Percentiles rank a stretch among this genome's conserved stretches.
Evolutionary conservation across 2,888 invertebrate species (phyloP).

Genomic region (Nomada fucata): DNA sequence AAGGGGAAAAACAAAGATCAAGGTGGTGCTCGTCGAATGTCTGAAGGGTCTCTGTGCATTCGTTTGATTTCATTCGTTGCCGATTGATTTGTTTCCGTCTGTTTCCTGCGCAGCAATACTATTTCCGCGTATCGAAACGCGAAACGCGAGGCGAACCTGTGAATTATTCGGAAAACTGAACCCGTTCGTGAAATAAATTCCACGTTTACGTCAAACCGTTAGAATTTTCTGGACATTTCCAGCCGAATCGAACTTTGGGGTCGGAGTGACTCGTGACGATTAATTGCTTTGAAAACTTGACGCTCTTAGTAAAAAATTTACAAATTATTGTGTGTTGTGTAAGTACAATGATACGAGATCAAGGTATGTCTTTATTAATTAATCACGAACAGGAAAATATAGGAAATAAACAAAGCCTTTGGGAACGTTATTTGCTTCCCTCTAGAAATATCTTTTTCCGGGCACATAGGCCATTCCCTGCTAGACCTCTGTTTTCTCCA

Average conservation of each 20-base stretch:
- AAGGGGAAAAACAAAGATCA: conserved; percentile 17
- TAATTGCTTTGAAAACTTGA: too few species aligned
- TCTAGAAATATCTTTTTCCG: too few species aligned
- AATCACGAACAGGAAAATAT: too few species aligned
- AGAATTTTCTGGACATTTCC: neutral
- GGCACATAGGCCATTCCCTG: too few species aligned
- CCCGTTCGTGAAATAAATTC: conserved; percentile 22
- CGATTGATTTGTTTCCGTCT: conserved; percentile 47
- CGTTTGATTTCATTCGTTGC: conserved; percentile 32
- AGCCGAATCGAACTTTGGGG: neutral
- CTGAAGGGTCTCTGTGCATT: conserved; percentile 7
- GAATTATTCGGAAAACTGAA: conserved; percentile 14
- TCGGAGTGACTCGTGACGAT: too few species aligned
- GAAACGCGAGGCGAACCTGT: conserved; percentile 13
- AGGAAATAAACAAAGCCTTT: too few species aligned
- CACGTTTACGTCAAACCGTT: conserved; percentile 1
- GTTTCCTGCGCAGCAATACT: conserved; percentile 4
- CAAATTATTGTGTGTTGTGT: too few species aligned
- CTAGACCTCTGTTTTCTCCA: too few species aligned
- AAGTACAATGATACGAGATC: too few species aligned
- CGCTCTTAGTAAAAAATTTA: too few species aligned
- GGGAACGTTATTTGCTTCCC: too few species aligned
- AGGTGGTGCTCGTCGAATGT: conserved; percentile 7
- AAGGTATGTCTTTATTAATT: too few species aligned
- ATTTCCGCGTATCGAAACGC: conserved; percentile 15